Evolutionary conservation across 1,140 invertebrate species (phyloP).

Genomic region (Adoxophyes honmai): DNA sequence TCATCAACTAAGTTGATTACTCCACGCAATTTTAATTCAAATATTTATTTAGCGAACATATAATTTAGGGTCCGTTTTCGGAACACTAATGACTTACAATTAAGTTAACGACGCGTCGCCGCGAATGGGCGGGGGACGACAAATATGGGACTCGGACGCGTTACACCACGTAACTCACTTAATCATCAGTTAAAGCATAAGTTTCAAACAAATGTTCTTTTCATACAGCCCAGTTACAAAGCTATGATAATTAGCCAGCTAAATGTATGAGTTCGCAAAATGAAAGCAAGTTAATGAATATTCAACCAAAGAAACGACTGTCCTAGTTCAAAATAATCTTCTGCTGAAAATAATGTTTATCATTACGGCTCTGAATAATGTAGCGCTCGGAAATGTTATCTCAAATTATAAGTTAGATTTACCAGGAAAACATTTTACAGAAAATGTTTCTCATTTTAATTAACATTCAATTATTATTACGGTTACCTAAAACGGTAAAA

Average conservation of each 20-base stretch:
- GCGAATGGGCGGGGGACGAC: neutral
- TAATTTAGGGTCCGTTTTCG: neutral
- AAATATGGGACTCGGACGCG: conserved; percentile 1
- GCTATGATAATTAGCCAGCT: too few relatives aligned
- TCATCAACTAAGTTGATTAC: neutral
- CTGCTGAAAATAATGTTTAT: neutral
- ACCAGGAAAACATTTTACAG: neutral
- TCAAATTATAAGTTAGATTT: neutral
- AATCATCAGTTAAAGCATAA: too few relatives aligned
- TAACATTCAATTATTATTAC: too few relatives aligned
- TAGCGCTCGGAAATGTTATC: neutral
- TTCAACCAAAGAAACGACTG: neutral
- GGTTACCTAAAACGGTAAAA: too few relatives aligned
- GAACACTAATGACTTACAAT: conserved; percentile 8
- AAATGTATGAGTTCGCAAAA: too few relatives aligned
- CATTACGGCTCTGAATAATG: neutral
- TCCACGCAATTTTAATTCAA: conserved; percentile 11
- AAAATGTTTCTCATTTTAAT: too few relatives aligned
- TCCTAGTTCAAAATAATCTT: neutral
- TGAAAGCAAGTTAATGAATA: too few relatives aligned
- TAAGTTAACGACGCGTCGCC: conserved; percentile 8
- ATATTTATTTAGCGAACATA: conserved; percentile 1
- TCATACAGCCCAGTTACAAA: too few relatives aligned
- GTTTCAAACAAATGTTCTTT: too few relatives aligned
- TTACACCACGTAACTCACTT: neutral